Conservation (phyloP, 2,113 vertebrate genomes). For the Aspidoscelis tigris region DNA sequence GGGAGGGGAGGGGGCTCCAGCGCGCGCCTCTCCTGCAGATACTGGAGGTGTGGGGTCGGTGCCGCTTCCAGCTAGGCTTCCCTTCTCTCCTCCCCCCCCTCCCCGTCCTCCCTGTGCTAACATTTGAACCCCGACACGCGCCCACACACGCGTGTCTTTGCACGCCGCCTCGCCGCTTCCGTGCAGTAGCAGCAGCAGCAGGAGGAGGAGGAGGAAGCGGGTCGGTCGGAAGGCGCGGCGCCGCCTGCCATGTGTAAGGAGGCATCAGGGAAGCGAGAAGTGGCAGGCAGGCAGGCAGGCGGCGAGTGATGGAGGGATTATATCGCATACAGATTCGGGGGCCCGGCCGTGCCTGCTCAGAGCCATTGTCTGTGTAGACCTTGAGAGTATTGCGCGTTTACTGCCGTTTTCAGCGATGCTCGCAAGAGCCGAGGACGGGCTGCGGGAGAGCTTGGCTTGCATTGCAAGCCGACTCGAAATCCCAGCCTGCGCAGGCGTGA, state of each 20-base stretch:
- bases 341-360: neutral
- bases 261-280: neutral
- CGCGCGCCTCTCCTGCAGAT: too few relatives aligned
- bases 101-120: neutral
- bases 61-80: neutral
- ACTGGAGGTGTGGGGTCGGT: too few relatives aligned
- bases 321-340: neutral
- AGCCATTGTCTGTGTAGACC: conserved; percentile 1
- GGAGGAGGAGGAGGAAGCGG: neutral
- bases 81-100: too few relatives aligned
- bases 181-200: neutral
- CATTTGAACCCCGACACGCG: neutral
- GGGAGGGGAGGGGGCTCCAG: neutral
- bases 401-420: neutral
- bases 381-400: neutral
- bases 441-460: neutral
- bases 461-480: neutral
- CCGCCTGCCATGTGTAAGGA: too few relatives aligned
- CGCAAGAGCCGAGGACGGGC: neutral
- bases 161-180: neutral
- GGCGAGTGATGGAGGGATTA: neutral
- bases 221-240: neutral
- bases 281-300: neutral
- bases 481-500: neutral
- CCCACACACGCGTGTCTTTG: neutral